Evolutionary conservation across 1,140 invertebrate species (phyloP), one percentile per base, ranked within the genome.

Genomic region (Andricus grossulariae): DNA sequence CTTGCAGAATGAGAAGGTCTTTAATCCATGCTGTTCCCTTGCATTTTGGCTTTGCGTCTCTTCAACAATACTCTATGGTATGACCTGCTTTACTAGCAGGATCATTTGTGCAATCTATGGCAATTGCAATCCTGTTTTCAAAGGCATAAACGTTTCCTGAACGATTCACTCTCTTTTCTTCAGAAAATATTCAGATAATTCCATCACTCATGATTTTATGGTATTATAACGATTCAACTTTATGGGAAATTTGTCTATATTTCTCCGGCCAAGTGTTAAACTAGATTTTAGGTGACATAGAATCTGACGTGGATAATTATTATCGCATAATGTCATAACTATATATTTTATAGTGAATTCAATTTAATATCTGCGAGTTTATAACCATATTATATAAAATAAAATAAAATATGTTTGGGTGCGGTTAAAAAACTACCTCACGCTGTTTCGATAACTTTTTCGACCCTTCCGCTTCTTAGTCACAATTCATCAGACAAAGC

Each of bases 121-220:
- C n/a, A 25, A 73, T 72, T 77, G 71, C 71, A 71, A 57, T 72
- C 75, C 71, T 25, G 45, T 77, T 57, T 39, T 72, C 71, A 55
- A 45, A 18, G 25, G 54, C 16, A 16, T 60, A 32, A 72, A n/a
- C 54, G 54, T 55, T 5, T 6, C 16, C 70, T 55, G n/a, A 55
- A 55, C 54, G 54, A 19, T 55, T 55, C 2, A 45, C 39, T 55
- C 19, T 21, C 3, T 21, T 19, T 55, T 21, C 21, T 55, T 19
- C 19, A 55, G 19, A 19, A 21, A 55, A 55, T 55, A 55, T 55
- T 45, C 10, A 2, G 7, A 45, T 45, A 45, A 55, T 55, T 21
- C 18, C 10, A 21, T 19, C 54, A 55, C 54, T 55, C 19, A 55
- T n/a, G 21, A 10, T 21, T 55, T 55, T 18, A 18, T 12, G 12